Conservation (phyloP, 2,888 invertebrate genomes). For the Chymomyza procnemis region DNA sequence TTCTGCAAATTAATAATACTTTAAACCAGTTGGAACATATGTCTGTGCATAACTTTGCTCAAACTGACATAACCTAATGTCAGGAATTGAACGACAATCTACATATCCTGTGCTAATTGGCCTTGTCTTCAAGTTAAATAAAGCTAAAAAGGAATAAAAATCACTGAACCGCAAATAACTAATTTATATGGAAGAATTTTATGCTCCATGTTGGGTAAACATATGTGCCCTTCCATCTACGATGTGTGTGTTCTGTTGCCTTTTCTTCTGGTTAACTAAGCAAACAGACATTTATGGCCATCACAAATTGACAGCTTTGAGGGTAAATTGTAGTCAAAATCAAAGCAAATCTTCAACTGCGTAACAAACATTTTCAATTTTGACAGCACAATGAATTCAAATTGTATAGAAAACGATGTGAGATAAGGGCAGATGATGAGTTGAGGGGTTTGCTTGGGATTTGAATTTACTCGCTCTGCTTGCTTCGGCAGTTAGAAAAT, state of each 20-base stretch:
- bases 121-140: constrained; percentile 4
- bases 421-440: background rate
- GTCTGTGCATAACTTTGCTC: background rate
- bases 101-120: constrained; percentile 1
- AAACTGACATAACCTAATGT: constrained; percentile 8
- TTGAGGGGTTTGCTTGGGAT: background rate
- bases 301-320: background rate
- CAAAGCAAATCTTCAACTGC: background rate
- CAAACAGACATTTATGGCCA: no score
- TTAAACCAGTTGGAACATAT: background rate
- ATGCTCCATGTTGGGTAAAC: no score
- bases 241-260: no score
- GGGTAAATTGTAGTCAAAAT: background rate
- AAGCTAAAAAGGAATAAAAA: constrained; percentile 12
- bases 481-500: background rate
- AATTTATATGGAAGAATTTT: background rate
- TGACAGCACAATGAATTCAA: background rate
- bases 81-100: constrained; percentile 12
- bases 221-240: background rate
- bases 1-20: constrained; percentile 1
- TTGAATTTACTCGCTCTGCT: background rate
- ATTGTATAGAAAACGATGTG: background rate
- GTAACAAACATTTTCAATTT: background rate
- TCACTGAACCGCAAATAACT: constrained; percentile 43
- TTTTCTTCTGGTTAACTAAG: background rate